phyloP scores from a whole-genome alignment of 2,888 invertebrate species.

The Cancer borealis region DNA sequence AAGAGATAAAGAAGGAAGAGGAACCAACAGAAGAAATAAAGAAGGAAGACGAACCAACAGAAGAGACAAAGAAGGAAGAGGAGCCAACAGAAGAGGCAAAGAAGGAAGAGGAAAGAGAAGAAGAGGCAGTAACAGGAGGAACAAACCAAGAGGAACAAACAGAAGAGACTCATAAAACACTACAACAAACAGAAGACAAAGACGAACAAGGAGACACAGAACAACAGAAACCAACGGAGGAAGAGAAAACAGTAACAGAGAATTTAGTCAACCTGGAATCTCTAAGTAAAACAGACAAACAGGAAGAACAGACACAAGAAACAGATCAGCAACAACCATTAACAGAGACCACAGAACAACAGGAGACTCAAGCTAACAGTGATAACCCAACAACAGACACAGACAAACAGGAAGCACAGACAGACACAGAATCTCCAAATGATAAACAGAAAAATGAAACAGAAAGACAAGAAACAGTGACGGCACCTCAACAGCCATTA shows the following conservation, averaged over 20 bases:
- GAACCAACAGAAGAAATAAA: background rate
- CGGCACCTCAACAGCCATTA: background rate
- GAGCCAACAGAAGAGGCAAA: background rate
- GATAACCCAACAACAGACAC: background rate
- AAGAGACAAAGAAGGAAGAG: background rate
- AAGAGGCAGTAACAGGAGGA: background rate
- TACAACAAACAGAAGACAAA: background rate
- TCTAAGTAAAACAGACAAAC: background rate
- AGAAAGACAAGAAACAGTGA: background rate
- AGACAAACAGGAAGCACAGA: background rate
- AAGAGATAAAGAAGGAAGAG: background rate
- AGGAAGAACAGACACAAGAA: background rate
- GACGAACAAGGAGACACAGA: background rate
- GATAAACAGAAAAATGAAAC: no score
- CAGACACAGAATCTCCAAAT: background rate
- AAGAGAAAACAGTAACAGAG: background rate
- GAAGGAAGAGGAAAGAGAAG: background rate
- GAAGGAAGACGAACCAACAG: no score
- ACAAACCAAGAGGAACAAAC: background rate
- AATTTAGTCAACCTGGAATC: background rate
- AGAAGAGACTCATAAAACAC: background rate
- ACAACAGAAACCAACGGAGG: background rate
- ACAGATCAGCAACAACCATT: background rate
- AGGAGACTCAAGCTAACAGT: background rate
- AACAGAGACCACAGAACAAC: background rate